Percentiles rank a stretch among this genome's conserved stretches.
Conservation (phyloP, 2,888 invertebrate species). For the Gryllus longicercus region DNA sequence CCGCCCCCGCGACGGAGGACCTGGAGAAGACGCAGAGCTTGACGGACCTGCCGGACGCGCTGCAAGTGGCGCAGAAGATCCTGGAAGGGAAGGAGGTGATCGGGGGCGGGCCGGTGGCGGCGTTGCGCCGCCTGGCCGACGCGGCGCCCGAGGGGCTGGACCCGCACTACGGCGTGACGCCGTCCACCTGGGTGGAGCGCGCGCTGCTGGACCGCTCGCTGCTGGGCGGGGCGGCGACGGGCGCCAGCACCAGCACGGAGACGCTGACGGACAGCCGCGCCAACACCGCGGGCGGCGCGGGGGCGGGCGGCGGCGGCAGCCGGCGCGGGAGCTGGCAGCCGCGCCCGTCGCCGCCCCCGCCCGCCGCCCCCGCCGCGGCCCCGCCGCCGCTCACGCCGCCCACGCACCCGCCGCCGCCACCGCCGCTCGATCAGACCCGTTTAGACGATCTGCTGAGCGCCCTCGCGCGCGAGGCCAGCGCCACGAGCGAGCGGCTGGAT, state of each 20-base stretch:
- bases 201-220: not conserved
- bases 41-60: slow-evolving; percentile 54
- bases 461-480: slow-evolving; percentile 71
- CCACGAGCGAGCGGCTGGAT: slow-evolving; percentile 63
- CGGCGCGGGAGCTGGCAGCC: slow-evolving; percentile 37
- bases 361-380: not conserved
- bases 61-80: slow-evolving; percentile 49
- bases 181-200: slow-evolving; percentile 24
- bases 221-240: not conserved
- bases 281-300: slow-evolving; percentile 36
- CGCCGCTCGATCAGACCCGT: slow-evolving; percentile 49
- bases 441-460: slow-evolving; percentile 70
- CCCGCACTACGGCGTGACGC: slow-evolving; percentile 34
- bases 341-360: slow-evolving; percentile 41
- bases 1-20: slow-evolving; percentile 49
- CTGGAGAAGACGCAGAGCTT: slow-evolving; percentile 62
- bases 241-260: slow-evolving; percentile 43
- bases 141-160: slow-evolving; percentile 43
- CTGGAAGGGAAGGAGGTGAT: slow-evolving; percentile 46
- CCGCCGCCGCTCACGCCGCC: not conserved
- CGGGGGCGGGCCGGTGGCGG: slow-evolving; percentile 31
- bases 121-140: slow-evolving; percentile 19
- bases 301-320: slow-evolving; percentile 35
- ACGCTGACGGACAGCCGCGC: slow-evolving; percentile 45
- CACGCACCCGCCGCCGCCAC: not conserved